These are phyloP conservation scores for Solen grandis DNA, from an alignment of 1,140 invertebrate genomes.

Conservation along the genomic window DNA sequence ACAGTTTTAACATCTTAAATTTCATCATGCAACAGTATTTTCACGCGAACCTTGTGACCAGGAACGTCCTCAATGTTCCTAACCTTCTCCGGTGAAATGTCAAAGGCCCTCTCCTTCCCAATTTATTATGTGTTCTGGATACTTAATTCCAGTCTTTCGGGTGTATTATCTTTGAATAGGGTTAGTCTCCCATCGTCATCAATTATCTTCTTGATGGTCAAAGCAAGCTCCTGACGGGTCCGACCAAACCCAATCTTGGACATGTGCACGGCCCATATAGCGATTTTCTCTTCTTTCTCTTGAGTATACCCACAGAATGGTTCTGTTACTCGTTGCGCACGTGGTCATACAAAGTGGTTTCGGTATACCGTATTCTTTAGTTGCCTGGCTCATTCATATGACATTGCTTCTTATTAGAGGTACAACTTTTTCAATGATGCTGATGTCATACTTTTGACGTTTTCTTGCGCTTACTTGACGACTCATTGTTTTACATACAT, in stretches of 20 bases:
- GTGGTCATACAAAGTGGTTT: slow-evolving; percentile 37
- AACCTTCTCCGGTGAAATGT: too few relatives aligned
- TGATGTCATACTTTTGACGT: neutral
- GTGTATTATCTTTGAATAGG: slow-evolving; percentile 42
- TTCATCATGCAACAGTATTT: too few relatives aligned
- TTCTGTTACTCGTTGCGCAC: too few relatives aligned
- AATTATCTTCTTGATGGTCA: slow-evolving; percentile 32
- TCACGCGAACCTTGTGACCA: too few relatives aligned
- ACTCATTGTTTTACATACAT: too few relatives aligned
- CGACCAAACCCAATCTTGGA: slow-evolving; percentile 45
- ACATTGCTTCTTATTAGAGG: neutral
- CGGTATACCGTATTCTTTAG: slow-evolving; percentile 19
- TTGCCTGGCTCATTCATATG: slow-evolving; percentile 2
- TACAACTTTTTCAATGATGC: slow-evolving; percentile 10
- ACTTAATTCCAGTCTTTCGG: slow-evolving; percentile 38
- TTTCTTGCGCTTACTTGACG: neutral
- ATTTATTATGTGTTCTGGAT: too few relatives aligned
- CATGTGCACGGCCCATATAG: slow-evolving; percentile 44
- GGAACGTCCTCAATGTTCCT: too few relatives aligned
- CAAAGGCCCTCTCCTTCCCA: too few relatives aligned
- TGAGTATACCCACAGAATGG: too few relatives aligned
- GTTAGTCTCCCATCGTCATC: slow-evolving; percentile 17
- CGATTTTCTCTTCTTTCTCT: too few relatives aligned
- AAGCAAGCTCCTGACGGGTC: slow-evolving; percentile 34
- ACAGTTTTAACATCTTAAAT: too few relatives aligned